Conservation (phyloP, 2,113 vertebrate species). For the Hemicordylus capensis region DNA sequence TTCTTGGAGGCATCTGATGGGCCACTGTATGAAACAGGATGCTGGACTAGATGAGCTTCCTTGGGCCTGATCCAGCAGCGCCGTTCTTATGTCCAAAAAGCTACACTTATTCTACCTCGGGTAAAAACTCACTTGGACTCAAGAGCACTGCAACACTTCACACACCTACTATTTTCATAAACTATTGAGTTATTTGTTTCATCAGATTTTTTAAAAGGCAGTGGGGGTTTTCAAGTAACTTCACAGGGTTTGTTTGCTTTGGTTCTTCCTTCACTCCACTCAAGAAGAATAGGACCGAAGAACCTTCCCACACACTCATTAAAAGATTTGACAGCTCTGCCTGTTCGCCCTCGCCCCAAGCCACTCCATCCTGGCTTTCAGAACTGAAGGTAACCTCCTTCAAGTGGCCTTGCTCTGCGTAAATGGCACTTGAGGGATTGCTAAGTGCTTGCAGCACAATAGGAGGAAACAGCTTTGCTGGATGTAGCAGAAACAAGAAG, state of each 20-base stretch:
- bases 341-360: too few relatives aligned
- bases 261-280: neutral
- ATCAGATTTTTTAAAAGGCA: too few relatives aligned
- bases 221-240: neutral
- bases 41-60: too few relatives aligned
- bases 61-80: too few relatives aligned
- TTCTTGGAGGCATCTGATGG: too few relatives aligned
- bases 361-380: neutral
- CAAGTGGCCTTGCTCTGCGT: neutral
- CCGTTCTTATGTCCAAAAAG: too few relatives aligned
- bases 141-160: too few relatives aligned
- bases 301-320: neutral
- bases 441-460: neutral
- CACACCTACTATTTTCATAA: too few relatives aligned
- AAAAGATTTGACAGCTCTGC: neutral
- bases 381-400: slow-evolving; percentile 1
- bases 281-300: neutral
- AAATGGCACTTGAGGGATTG: neutral
- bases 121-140: too few relatives aligned
- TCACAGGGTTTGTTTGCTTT: neutral
- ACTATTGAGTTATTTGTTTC: too few relatives aligned
- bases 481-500: slow-evolving; percentile 8
- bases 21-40: too few relatives aligned
- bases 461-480: neutral
- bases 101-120: too few relatives aligned